Base-by-base conservation (phyloP, 2,888 invertebrate genomes). In the Xanthostigma xanthostigma region DNA sequence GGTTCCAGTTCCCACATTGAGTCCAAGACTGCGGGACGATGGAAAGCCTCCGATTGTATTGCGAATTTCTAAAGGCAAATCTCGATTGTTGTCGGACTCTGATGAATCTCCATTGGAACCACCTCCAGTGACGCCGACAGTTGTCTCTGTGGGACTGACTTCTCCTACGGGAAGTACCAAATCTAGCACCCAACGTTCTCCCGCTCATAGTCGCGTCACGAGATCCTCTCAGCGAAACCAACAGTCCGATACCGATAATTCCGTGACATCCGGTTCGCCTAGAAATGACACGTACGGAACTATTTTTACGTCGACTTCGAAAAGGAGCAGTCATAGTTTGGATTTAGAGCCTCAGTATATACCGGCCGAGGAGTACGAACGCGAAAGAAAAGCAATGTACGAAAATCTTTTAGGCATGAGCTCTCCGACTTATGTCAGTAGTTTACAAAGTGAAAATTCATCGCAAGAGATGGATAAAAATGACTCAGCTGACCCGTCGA, bases 61-160 rank as follows among this genome's bases (percentile, higher is more conserved):
- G 54, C 76, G 90, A 68, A 91, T 91, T 74, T 89, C 88, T 55
- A 85, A 89, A 68, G 82, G 77, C 11, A 78, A 77, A 50, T 72
- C 73, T 10, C 68, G 71, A 54, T 55, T 74, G 49, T 60, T 74
- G n/a, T 72, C 67, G 54, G 69, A 67, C 55, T 63, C 64, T 11
- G 66, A 67, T 51, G 67, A 68, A 50, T 65, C 66, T 1, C 67
- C 68, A 53, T 65, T 62, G 50, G 64, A 65, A 8, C 63, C 64
- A 14, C 45, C 45, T 17, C 3, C 27, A 6, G 27, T 6, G 27
- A 46, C 41, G 12, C 46, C 46, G 17, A 45, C 45, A 8, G 38
- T 45, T 45, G 37, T 45, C 6, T 35, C 17, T 13, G 46, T 41
- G 8, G 46, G 46, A 8, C 36, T 46, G 36, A 14, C 46, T 14